phyloP scores from a whole-genome alignment of 2,888 invertebrate species.

The Phyto melanocephala region DNA sequence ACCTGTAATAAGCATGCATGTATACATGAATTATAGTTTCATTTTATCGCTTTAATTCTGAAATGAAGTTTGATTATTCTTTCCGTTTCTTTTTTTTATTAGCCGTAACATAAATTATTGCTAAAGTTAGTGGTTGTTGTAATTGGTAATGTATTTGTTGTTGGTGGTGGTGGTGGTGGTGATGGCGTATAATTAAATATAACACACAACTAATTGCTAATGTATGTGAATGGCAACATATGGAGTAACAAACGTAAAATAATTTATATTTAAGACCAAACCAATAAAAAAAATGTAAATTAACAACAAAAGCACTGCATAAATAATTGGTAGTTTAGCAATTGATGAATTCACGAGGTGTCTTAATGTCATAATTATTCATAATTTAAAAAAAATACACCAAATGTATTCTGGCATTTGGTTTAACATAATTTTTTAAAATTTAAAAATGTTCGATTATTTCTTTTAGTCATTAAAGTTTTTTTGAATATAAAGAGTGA shows the following conservation, averaged over 20 bases:
- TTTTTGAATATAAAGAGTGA: too few species aligned
- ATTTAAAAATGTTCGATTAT: too few species aligned
- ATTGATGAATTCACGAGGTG: too few species aligned
- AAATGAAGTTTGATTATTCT: constrained; percentile 31
- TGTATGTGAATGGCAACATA: constrained; percentile 54
- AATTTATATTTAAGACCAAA: constrained; percentile 14
- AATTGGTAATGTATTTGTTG: constrained; percentile 23
- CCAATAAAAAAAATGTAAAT: neutral
- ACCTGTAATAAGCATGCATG: too few species aligned
- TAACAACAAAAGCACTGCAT: neutral
- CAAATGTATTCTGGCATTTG: too few species aligned
- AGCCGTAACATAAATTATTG: constrained; percentile 52
- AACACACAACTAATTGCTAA: constrained; percentile 49
- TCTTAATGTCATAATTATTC: too few species aligned
- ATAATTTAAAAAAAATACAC: too few species aligned
- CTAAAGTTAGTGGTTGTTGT: constrained; percentile 39
- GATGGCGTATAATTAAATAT: constrained; percentile 44
- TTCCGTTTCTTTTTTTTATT: constrained; percentile 30
- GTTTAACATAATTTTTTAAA: too few species aligned
- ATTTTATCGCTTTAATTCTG: neutral
- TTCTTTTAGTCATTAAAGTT: too few species aligned
- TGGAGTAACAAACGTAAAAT: constrained; percentile 15
- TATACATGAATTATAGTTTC: neutral
- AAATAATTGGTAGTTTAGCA: too few species aligned
- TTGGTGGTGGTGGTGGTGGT: constrained; percentile 11